Conservation (phyloP, 2,888 invertebrate species). For the Ennomos quercinarius region DNA sequence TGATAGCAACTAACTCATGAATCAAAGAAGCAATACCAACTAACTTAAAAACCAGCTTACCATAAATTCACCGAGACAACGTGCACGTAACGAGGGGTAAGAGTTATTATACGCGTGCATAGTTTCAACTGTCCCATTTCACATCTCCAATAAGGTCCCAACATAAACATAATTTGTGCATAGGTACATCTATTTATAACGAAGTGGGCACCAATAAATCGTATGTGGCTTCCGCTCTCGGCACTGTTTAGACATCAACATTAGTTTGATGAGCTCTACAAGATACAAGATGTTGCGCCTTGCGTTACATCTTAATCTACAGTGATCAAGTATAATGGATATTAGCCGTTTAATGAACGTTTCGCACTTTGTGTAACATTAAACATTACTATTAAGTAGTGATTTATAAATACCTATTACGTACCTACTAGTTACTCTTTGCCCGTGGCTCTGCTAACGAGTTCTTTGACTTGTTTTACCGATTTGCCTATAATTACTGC, state of each 20-base stretch:
- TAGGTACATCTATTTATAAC: constrained; percentile 14
- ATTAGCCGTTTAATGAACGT: constrained; percentile 30
- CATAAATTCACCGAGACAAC: too few species aligned
- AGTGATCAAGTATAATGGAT: constrained; percentile 29
- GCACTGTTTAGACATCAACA: constrained; percentile 22
- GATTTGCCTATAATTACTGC: constrained; percentile 8
- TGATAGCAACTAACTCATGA: neutral
- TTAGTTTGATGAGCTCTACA: constrained; percentile 25
- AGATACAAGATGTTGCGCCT: constrained; percentile 9
- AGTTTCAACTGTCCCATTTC: constrained; percentile 1
- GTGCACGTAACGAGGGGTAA: too few species aligned
- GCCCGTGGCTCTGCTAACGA: constrained; percentile 19
- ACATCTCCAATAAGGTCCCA: constrained; percentile 1
- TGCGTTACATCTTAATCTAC: constrained; percentile 25
- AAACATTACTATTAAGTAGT: constrained; percentile 25
- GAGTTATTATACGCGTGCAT: too few species aligned
- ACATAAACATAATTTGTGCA: neutral
- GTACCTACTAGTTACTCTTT: constrained; percentile 12
- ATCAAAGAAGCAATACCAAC: too few species aligned
- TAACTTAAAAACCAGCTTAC: too few species aligned
- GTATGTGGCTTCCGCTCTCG: constrained; percentile 21
- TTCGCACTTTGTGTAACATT: constrained; percentile 22
- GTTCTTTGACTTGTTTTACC: constrained; percentile 25
- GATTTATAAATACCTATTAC: constrained; percentile 27
- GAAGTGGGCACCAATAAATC: constrained; percentile 22